Evolutionary conservation across 2,797 vertebrate species (phyloP).

Genomic region (Alexandromys oeconomus): DNA sequence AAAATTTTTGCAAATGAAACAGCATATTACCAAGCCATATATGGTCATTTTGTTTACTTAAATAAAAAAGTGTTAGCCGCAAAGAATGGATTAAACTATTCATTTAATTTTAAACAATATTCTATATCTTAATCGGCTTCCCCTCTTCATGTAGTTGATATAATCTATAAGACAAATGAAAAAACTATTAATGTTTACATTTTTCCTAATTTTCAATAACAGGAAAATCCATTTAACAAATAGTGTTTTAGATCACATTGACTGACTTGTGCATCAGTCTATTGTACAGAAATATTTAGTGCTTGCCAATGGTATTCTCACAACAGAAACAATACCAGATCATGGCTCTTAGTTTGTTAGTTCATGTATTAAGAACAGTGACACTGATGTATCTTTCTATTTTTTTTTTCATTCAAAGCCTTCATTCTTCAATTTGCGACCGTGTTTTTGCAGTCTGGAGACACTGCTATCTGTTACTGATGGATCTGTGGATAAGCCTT

Average conservation of each 20-base stretch:
- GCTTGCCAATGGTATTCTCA: constrained; percentile 31
- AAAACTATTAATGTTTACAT: neutral
- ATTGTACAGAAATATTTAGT: neutral
- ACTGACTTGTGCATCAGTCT: neutral
- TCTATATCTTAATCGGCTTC: neutral
- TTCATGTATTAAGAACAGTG: neutral
- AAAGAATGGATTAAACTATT: constrained; percentile 1
- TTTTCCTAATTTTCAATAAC: neutral
- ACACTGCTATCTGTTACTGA: constrained; percentile 16
- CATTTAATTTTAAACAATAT: neutral
- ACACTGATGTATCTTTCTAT: neutral
- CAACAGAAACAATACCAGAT: neutral
- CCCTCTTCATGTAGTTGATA: neutral
- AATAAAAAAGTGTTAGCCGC: neutral
- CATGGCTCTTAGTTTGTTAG: neutral
- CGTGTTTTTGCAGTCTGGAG: neutral
- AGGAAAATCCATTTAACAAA: constrained; percentile 15
- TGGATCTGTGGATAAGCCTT: constrained; percentile 29
- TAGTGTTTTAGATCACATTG: neutral
- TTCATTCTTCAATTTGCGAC: constrained; percentile 62
- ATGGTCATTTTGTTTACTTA: neutral
- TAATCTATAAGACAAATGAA: neutral
- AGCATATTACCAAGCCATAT: neutral
- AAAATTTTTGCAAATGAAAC: neutral
- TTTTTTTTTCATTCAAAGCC: neutral